Evolutionary conservation across 1,140 invertebrate species (phyloP), one percentile per base, ranked within the genome.

Genomic region (Anastrepha obliqua): DNA sequence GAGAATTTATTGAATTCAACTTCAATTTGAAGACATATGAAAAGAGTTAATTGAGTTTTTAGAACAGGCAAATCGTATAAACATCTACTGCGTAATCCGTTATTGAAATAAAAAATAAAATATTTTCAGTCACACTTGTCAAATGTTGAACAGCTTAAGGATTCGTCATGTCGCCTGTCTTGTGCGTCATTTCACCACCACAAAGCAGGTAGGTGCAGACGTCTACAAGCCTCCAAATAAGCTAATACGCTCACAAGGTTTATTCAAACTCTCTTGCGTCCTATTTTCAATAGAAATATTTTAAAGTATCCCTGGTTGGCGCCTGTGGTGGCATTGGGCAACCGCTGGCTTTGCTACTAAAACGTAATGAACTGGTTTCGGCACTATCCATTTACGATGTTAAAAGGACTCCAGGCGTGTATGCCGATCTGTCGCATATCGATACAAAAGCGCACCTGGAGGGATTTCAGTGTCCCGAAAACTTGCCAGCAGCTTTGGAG

Each of bases 271-370:
- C 29, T 4, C 7, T 20, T 55, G 8, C 7, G 8, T 55, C 20
- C 0, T 2, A 29, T 55, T 55, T 29, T 81, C 47, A 55, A n/a
- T 29, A 81, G 74, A 55, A 51, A 55, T 7, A 81, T 20, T 81
- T 55, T 20, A 81, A 81, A 29, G 98, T 99, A 11, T 96, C 98
- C 62, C 97, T 99, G 65, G 95, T 98, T 92, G 99, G 99, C 86
- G 98, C 98, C 0, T 95, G 96, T 91, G 99, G 99, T 86, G 98
- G 98, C 62, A 99, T 99, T 93, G 99, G 99, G 1, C 99, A 99
- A 93, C 99, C 99, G 5, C 93, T 99, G 89, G 97, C 98, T 1
- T 94, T 99, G 29, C 95, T 99, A 4, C 93, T 99, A 86, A 99
- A 99, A 94, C 95, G 97, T 90, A 97, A 96, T 86, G 96, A 97